Evolutionary conservation across 2,113 vertebrate species (phyloP), one percentile per base, ranked within the genome.

Genomic region (Lophura nycthemera): DNA sequence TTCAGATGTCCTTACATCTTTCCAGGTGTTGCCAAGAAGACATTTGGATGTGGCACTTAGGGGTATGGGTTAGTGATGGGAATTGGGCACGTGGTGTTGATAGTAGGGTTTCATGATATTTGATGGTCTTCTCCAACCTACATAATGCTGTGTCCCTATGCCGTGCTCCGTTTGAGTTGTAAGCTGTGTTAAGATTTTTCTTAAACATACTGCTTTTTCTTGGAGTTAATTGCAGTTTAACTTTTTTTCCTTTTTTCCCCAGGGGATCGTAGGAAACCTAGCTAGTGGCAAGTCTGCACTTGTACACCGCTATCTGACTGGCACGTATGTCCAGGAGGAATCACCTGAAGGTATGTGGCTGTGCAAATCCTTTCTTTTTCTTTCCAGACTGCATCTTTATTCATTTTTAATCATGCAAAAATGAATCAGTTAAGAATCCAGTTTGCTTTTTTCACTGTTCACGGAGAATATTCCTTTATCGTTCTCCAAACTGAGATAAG

Each of bases 191-290:
- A 4, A 13, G 10, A 2, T 52, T 60, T 60, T 60, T 2, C 13
- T 45, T 47, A 27, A 38, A 16, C 6, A 1, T 3, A 0, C 21
- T 86, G 52, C 0, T 4, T 30, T 63, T 30, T 9, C 1, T 56
- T 32, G 79, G 29, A 29, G 9, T 50, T 27, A 13, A 22, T 8
- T 60, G 21, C 17, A 52, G 18, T 3, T 67, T 32, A 50, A 1
- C 3, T 10, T 22, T 17, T 8, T 56, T 17, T 40, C 85, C 11
- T 66, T 73, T 81, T 43, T 66, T 43, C 47, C 64, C 2, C 97
- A 99, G 99, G 99, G 99, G 50, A 99, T 99, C 87, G 99, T 99
- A 97, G 99, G 99, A 93, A 99, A 99, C 73, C 94, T 99, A 96
- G 99, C 99, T 15, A 99, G 99, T 8, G 99, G 99, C 84, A 99